These are phyloP conservation scores for Esox masquinongy DNA, from an alignment of 2,797 vertebrate species.

Conservation along the genomic window DNA sequence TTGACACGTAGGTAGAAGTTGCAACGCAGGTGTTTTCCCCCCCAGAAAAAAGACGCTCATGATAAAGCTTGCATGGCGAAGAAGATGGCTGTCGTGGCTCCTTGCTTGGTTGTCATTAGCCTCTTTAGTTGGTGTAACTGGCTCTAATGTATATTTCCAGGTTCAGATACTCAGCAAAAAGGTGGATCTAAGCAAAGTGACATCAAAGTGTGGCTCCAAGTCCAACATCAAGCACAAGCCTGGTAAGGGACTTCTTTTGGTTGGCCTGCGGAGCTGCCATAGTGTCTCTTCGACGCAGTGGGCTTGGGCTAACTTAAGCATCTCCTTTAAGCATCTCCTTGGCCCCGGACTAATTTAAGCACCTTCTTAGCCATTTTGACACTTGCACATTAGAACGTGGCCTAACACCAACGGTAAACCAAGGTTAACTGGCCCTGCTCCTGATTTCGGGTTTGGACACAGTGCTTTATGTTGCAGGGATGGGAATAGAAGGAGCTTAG, in stretches of 20 bases:
- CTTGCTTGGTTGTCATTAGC: not conserved
- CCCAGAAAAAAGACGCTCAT: not conserved
- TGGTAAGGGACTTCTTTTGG: slow-evolving; percentile 69
- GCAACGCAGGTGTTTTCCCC: not conserved
- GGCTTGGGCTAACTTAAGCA: too few relatives aligned
- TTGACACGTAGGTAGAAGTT: not conserved
- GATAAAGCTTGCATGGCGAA: not conserved
- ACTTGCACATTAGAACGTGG: too few relatives aligned
- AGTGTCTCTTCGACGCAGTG: not conserved
- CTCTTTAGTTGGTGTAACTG: not conserved
- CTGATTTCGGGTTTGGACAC: not conserved
- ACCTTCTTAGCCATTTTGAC: too few relatives aligned
- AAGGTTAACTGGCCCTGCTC: too few relatives aligned
- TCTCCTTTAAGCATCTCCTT: too few relatives aligned
- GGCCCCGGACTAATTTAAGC: too few relatives aligned
- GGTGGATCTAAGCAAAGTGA: slow-evolving; percentile 91
- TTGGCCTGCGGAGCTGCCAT: not conserved
- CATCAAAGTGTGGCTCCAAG: slow-evolving; percentile 94
- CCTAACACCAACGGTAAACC: too few relatives aligned
- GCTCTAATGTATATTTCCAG: slow-evolving; percentile 56
- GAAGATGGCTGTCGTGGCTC: not conserved
- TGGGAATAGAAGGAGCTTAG: too few relatives aligned
- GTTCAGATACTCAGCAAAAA: slow-evolving; percentile 95
- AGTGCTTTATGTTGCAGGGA: not conserved
- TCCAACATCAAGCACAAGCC: slow-evolving; percentile 91